phyloP scores from a whole-genome alignment of 35 echinoderm and acorn worm species.

The Heliocidaris erythrogramma region DNA sequence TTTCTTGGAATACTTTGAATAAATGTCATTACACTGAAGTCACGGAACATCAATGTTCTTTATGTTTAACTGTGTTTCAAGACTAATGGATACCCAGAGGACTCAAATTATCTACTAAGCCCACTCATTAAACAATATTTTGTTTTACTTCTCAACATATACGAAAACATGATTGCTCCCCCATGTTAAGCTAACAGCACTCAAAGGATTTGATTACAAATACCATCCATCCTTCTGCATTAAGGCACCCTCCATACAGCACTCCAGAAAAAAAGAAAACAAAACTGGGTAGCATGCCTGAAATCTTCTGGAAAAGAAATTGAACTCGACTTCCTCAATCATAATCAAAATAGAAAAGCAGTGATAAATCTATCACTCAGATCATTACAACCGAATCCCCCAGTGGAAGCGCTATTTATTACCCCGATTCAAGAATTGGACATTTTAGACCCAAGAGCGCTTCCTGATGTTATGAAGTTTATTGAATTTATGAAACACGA shows the following conservation, averaged over 20 bases:
- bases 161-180: too few species aligned
- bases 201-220: too few species aligned
- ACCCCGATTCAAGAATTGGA: not conserved
- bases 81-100: too few species aligned
- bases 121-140: too few species aligned
- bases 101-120: too few species aligned
- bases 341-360: not conserved
- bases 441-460: not conserved
- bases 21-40: too few species aligned
- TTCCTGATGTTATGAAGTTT: not conserved
- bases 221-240: not conserved
- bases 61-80: too few species aligned
- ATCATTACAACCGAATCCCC: not conserved
- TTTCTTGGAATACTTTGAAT: too few species aligned
- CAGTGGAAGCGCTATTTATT: not conserved
- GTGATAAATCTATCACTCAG: slow-evolving; percentile 28
- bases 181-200: too few species aligned
- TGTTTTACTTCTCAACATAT: too few species aligned
- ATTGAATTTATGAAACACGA: not conserved
- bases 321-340: not conserved
- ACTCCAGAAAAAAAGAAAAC: not conserved
- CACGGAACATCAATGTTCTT: too few species aligned
- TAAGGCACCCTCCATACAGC: not conserved
- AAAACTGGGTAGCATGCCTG: not conserved
- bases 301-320: not conserved